Evolutionary conservation across 2,797 vertebrate species (phyloP).

Genomic region (Clarias laeviceps): DNA sequence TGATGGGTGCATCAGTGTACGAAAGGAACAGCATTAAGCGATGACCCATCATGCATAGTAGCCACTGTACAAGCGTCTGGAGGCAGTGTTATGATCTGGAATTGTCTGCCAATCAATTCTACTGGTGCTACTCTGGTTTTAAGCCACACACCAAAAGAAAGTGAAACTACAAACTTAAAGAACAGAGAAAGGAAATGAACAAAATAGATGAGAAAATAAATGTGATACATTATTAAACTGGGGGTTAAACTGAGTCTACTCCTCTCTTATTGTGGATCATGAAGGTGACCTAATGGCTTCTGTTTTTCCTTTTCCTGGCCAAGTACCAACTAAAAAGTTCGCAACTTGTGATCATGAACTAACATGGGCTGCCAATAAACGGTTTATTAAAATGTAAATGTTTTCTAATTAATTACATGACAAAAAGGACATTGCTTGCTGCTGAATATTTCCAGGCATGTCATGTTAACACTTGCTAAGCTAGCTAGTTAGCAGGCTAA

Average conservation of each 20-base stretch:
- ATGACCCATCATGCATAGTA: no score
- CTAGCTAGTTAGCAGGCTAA: background rate
- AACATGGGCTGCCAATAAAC: background rate
- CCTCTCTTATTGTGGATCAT: background rate
- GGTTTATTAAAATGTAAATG: background rate
- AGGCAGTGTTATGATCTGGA: no score
- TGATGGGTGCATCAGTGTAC: no score
- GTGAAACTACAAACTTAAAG: slow-evolving; percentile 70
- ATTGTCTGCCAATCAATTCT: slow-evolving; percentile 54
- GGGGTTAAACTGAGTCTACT: no score
- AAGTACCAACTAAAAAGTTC: background rate
- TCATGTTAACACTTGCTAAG: background rate
- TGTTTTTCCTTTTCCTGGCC: background rate
- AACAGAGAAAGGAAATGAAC: slow-evolving; percentile 25
- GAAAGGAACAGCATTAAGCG: no score
- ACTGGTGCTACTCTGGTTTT: slow-evolving; percentile 58
- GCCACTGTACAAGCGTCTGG: no score
- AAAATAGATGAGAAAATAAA: slow-evolving; percentile 23
- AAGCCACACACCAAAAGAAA: slow-evolving; percentile 73
- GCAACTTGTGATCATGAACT: background rate
- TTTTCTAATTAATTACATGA: background rate
- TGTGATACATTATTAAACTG: background rate
- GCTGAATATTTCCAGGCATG: background rate
- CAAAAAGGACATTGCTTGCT: background rate
- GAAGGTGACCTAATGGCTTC: background rate